A percentile compares a stretch with the other conserved stretches of the same genome.
These are phyloP conservation scores for Chironomus tepperi DNA, from an alignment of 1,140 invertebrate species.

Conservation along the genomic window DNA sequence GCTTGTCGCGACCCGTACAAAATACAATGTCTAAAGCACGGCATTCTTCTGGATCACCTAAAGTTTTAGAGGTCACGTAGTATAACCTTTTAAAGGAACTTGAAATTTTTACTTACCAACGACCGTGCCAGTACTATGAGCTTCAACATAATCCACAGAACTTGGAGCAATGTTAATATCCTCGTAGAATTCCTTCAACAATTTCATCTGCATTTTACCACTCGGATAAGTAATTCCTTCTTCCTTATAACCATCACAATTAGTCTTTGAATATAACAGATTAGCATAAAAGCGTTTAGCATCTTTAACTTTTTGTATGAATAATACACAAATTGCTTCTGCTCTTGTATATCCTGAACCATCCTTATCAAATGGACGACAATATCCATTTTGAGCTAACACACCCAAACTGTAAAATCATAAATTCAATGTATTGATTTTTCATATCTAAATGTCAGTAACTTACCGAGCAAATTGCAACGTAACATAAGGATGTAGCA, in stretches of 20 bases:
- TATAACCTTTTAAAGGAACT: no score
- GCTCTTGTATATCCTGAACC: constrained; percentile 68
- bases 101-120: constrained; percentile 35
- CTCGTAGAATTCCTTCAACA: constrained; percentile 78
- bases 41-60: constrained; percentile 80
- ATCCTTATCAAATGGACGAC: constrained; percentile 81
- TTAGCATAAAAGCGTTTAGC: constrained; percentile 69
- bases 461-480: constrained; percentile 64
- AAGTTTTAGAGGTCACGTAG: no score
- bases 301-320: constrained; percentile 71
- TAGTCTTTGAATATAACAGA: constrained; percentile 48
- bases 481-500: constrained; percentile 76
- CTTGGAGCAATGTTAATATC: constrained; percentile 68
- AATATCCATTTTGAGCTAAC: constrained; percentile 72
- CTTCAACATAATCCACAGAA: constrained; percentile 73
- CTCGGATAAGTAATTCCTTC: constrained; percentile 89
- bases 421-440: not conserved
- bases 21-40: constrained; percentile 76
- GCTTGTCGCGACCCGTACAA: constrained; percentile 53
- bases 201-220: constrained; percentile 64
- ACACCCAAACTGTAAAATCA: constrained; percentile 59
- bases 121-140: constrained; percentile 78
- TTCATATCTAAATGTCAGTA: not conserved
- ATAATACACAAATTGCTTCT: constrained; percentile 65
- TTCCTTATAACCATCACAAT: constrained; percentile 83